Evolutionary conservation across 2,113 vertebrate genomes (phyloP), one percentile per base, ranked within the genome.

Genomic region (Archocentrus centrarchus): DNA sequence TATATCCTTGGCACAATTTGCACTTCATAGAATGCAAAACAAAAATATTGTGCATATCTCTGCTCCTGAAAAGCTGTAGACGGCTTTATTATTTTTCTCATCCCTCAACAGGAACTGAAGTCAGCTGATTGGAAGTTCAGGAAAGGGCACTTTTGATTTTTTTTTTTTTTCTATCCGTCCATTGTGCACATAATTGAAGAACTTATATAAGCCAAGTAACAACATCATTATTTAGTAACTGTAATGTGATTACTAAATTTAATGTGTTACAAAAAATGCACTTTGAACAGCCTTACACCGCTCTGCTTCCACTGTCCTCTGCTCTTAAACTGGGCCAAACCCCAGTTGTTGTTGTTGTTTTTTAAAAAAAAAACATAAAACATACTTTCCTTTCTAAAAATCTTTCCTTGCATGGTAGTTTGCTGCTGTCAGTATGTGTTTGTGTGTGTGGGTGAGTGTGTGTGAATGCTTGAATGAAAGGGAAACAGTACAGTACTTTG

Each of bases 321-420:
- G n/a, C 35, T 53, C 8, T 11, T 79, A 53, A 53, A 79, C 47
- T 62, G 47, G 44, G 27, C 20, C 18, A 78, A 61, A 78, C 3
- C 11, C 41, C 14, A 11, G 44, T 70, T 70, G 24, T 70, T 13
- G 15, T 70, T 30, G 3, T 41, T 60, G n/a, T n/a, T 41, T 61
- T 30, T 27, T 9, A 63, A 27, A 27, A 27, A 27, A 27, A 27
- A 27, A 63, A 63, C 41, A 79, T 32, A 79, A 63, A 55, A 24
- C 13, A 17, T 64, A 57, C 47, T 20, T 64, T 57, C 30, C n/a
- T 79, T 64, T 55, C 30, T 39, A 64, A 64, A 57, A 64, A 14
- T 27, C n/a, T 79, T 39, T 64, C 61, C 61, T 64, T 79, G 77
- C 61, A 79, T 57, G 32, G 77, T 27, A 64, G 60, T 63, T 79